phyloP scores from a whole-genome alignment of 2,888 invertebrate genomes.

The Hypomecis punctinalis region DNA sequence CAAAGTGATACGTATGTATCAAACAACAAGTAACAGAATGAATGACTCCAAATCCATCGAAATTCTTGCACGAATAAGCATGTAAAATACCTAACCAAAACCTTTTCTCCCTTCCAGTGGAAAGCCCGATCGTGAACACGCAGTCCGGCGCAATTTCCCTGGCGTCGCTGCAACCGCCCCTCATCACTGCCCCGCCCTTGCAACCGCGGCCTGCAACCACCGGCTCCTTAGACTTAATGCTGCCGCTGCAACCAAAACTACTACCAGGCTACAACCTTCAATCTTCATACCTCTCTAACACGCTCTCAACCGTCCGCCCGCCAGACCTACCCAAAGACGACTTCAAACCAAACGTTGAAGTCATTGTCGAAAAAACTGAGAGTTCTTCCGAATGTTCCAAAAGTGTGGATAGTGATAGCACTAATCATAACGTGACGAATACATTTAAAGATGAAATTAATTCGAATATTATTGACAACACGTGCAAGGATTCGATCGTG shows the following conservation, averaged over 20 bases:
- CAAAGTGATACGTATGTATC: no score
- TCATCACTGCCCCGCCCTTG: constrained; percentile 85
- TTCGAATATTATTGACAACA: constrained; percentile 70
- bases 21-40: no score
- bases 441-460: constrained; percentile 71
- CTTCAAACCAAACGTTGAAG: constrained; percentile 68
- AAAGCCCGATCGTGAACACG: constrained; percentile 81
- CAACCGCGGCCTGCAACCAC: constrained; percentile 90
- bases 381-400: constrained; percentile 45
- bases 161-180: constrained; percentile 82
- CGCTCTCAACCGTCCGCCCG: constrained; percentile 79
- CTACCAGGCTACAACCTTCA: constrained; percentile 85
- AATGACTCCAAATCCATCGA: neutral
- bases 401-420: constrained; percentile 56
- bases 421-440: constrained; percentile 56
- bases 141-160: constrained; percentile 79
- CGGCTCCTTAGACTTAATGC: constrained; percentile 87
- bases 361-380: constrained; percentile 71
- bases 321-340: constrained; percentile 67
- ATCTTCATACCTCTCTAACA: constrained; percentile 79
- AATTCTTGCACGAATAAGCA: neutral
- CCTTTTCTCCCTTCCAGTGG: constrained; percentile 77
- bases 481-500: constrained; percentile 56
- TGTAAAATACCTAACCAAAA: constrained; percentile 24
- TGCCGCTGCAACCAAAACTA: constrained; percentile 90